Percentiles rank a stretch among this genome's conserved stretches.
These are phyloP conservation scores for Caenorhabditis sp. DNA, from an alignment of 2,888 invertebrate genomes.

Conservation along the genomic window DNA sequence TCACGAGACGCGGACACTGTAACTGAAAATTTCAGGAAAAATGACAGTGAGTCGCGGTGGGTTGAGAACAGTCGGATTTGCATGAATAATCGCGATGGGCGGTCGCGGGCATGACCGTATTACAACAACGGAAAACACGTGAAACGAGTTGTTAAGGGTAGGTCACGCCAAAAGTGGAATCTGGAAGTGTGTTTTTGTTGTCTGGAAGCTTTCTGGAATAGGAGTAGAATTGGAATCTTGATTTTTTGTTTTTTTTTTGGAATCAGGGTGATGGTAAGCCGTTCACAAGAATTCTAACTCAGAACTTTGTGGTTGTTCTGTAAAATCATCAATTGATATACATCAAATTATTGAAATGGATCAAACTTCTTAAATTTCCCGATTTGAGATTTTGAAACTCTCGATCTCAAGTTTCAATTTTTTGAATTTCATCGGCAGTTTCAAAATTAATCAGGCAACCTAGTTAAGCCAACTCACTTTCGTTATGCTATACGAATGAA, in stretches of 20 bases:
- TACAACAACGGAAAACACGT: conserved; percentile 49
- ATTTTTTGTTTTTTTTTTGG: not conserved
- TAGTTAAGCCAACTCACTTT: no score
- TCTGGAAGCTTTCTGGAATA: not conserved
- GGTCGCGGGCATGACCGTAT: conserved; percentile 30
- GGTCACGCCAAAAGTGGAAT: conserved; percentile 19
- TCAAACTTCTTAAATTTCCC: no score
- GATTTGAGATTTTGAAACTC: no score
- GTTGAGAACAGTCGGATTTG: conserved; percentile 42
- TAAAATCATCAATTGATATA: no score
- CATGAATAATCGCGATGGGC: conserved; percentile 55
- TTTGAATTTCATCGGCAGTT: no score
- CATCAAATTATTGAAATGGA: no score
- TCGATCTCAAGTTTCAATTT: no score
- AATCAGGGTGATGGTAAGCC: not conserved
- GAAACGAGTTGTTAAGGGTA: conserved; percentile 31
- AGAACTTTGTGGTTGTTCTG: no score
- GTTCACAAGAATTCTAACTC: no score
- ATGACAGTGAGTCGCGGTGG: not conserved
- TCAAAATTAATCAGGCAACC: no score
- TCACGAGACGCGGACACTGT: conserved; percentile 29
- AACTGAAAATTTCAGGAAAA: conserved; percentile 13
- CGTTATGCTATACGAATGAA: no score
- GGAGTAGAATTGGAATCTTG: conserved; percentile 12
- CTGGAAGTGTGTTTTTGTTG: conserved; percentile 14